Percentiles rank a stretch among this genome's conserved stretches.
phyloP scores from a whole-genome alignment of 2,113 vertebrate species.

The Gobio gobio region DNA sequence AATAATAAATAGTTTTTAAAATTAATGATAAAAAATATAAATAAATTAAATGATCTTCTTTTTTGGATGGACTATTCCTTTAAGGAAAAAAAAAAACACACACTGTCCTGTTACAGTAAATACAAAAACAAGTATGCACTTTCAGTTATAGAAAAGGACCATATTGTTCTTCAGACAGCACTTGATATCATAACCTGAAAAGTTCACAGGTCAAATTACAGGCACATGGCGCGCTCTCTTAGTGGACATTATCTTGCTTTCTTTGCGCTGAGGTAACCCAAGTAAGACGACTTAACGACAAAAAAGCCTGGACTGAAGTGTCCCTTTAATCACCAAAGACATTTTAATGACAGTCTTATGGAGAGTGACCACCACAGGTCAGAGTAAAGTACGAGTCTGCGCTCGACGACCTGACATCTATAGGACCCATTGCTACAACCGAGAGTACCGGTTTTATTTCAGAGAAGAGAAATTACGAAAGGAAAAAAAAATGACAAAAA shows the following conservation, averaged over 20 bases:
- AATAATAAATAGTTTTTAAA: neutral
- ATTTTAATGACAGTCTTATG: constrained; percentile 47
- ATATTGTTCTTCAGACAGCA: neutral
- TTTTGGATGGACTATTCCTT: neutral
- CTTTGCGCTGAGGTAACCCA: constrained; percentile 47
- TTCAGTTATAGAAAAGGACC: neutral
- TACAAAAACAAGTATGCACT: neutral
- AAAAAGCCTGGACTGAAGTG: constrained; percentile 47
- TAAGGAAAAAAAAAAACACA: neutral
- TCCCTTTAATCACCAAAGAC: constrained; percentile 55
- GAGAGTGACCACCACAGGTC: constrained; percentile 42
- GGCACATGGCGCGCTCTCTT: constrained; percentile 32
- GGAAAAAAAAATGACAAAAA: neutral
- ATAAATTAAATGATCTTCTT: neutral
- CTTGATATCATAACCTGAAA: constrained; percentile 22
- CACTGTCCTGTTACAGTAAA: neutral
- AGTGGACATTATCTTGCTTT: constrained; percentile 44
- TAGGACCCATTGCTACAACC: constrained; percentile 32
- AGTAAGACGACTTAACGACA: constrained; percentile 58
- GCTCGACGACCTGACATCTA: constrained; percentile 48
- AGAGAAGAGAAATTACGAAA: constrained; percentile 18
- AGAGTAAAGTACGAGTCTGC: constrained; percentile 37
- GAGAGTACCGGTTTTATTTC: neutral
- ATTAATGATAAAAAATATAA: neutral
- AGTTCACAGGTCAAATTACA: constrained; percentile 23